Base-by-base conservation (phyloP, 2,888 invertebrate genomes). In the Timandra comae region DNA sequence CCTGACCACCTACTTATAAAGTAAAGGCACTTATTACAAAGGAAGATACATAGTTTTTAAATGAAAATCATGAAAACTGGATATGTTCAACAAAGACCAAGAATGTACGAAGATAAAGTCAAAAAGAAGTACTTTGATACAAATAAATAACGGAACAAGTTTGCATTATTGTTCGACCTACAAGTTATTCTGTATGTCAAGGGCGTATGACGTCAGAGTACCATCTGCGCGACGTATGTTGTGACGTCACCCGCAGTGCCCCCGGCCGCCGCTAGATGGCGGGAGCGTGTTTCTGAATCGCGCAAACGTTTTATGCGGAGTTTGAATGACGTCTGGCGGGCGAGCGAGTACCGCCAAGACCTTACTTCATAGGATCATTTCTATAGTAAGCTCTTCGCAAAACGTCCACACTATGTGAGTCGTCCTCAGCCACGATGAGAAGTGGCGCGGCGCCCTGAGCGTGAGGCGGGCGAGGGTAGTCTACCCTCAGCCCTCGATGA, bases 361-460 rank as follows among this genome's bases (percentile, higher is more conserved):
- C 47, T 52, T 49, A 49, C 52, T 49, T 49, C 52, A 51, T 51
- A 51, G 51, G 51, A 51, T 51, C 51, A 51, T 51, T 51, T 49
- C 49, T 52, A 52, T 49, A 49, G 51, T 52, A 52, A 49, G 49
- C 38, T 46, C 48, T 51, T 51, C 44, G 30, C 39, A 25, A 39
- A 38, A 40, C 33, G 16, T 27, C 40, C 47, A 47, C 51, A 41
- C 38, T 34, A 41, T 36, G 51, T 49, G 51, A 49, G 46, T 28
- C 37, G 26, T 19, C 16, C 33, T 38, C 33, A 43, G 41, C 46
- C 51, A 34, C 47, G 54, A 43, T 50, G 56, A 52, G 46, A 43
- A 29, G 54, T 54, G 52, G 56, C 54, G 54, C 50, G 51, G 43
- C 29, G 32, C 42, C 43, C 42, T 51, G 46, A 51, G 51, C 51